Percentiles rank a stretch among this genome's conserved stretches.
These are phyloP conservation scores for Jacana jacana DNA, from an alignment of 2,113 vertebrate species.

Conservation along the genomic window DNA sequence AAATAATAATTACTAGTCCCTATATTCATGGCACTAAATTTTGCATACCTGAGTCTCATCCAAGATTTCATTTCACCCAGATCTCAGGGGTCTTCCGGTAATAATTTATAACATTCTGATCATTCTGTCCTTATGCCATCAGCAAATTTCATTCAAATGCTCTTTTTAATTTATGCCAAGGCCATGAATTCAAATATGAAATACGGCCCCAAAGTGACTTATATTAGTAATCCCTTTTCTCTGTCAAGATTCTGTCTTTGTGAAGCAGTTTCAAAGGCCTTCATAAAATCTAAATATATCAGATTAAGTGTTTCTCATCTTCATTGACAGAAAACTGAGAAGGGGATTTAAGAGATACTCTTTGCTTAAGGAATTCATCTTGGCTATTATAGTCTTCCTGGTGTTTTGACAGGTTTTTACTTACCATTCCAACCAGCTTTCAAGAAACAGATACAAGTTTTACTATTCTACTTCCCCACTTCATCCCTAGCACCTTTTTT, in stretches of 20 bases:
- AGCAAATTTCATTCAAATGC: slow-evolving; percentile 17
- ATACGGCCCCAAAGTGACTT: slow-evolving; percentile 4
- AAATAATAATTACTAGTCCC: not conserved
- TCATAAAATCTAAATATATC: slow-evolving; percentile 16
- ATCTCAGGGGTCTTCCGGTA: not conserved
- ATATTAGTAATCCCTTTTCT: not conserved
- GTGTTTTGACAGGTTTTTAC: slow-evolving; percentile 18
- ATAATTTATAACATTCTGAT: not conserved
- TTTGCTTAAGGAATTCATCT: slow-evolving; percentile 11
- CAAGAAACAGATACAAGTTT: not conserved
- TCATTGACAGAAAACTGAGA: not conserved
- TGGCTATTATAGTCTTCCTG: not conserved
- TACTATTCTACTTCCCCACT: not conserved
- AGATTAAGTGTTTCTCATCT: slow-evolving; percentile 17
- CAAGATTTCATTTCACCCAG: slow-evolving; percentile 12
- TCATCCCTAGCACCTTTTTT: not conserved
- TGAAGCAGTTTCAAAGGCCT: not conserved
- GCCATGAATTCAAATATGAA: slow-evolving; percentile 7
- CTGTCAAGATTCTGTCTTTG: slow-evolving; percentile 14
- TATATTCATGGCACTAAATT: not conserved
- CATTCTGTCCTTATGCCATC: not conserved
- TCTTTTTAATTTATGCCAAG: slow-evolving; percentile 16
- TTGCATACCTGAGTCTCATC: not conserved
- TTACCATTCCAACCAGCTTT: not conserved
- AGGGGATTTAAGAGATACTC: slow-evolving; percentile 1